Conservation (phyloP, 2,113 vertebrate species). For the Psilopogon haemacephalus region DNA sequence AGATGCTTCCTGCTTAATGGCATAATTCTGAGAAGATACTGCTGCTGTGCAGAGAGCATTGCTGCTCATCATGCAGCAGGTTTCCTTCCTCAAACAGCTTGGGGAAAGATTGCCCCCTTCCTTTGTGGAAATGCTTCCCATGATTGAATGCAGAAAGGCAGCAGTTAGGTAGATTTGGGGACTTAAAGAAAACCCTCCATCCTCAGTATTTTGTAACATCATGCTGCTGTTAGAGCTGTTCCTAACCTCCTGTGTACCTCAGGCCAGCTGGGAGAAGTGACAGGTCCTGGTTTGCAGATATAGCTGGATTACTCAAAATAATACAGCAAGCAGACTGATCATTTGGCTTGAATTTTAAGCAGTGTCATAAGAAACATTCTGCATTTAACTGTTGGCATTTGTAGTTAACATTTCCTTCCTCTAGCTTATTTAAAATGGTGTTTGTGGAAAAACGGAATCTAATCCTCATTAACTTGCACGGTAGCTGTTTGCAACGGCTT, state of each 20-base stretch:
- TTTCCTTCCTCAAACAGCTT: not conserved
- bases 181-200: not conserved
- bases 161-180: not conserved
- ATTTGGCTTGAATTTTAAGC: slow-evolving; percentile 12
- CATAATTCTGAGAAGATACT: not conserved
- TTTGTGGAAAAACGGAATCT: slow-evolving; percentile 4
- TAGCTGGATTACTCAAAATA: not conserved
- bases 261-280: not conserved
- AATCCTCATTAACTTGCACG: slow-evolving; percentile 25
- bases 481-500: not conserved
- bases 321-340: not conserved
- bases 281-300: not conserved
- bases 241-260: not conserved
- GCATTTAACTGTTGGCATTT: not conserved
- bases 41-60: not conserved
- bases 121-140: not conserved
- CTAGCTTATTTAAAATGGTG: not conserved
- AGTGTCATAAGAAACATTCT: not conserved
- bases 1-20: not conserved
- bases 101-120: not conserved
- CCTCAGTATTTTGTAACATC: not conserved
- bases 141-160: not conserved
- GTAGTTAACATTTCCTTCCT: not conserved
- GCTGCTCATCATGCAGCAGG: fast-evolving
- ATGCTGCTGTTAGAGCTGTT: not conserved